phyloP scores from a whole-genome alignment of 2,113 vertebrate genomes.

The Silurus glanis region DNA sequence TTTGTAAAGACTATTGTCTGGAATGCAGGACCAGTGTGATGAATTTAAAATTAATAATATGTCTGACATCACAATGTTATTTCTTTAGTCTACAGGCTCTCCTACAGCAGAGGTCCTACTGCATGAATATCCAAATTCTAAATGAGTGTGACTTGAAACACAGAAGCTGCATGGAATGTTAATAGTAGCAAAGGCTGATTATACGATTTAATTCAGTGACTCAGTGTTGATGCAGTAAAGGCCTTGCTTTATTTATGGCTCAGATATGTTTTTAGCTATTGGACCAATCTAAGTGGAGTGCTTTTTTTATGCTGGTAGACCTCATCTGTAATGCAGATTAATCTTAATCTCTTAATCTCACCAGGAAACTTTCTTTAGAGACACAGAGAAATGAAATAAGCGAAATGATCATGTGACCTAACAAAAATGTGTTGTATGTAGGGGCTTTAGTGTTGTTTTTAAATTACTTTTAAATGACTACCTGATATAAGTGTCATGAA shows the following conservation, averaged over 20 bases:
- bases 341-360: background rate
- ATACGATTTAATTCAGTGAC: background rate
- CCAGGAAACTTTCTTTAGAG: background rate
- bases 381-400: background rate
- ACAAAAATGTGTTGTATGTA: background rate
- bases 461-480: background rate
- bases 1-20: background rate
- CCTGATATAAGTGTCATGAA: background rate
- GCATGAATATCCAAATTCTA: background rate
- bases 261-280: background rate
- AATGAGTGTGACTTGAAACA: background rate
- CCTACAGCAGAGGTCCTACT: background rate
- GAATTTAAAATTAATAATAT: background rate
- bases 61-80: background rate
- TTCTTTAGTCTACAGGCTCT: background rate
- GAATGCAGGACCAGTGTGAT: background rate
- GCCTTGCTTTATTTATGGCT: background rate
- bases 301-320: conserved; percentile 1
- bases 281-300: background rate
- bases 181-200: background rate
- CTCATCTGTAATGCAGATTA: conserved; percentile 20
- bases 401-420: background rate
- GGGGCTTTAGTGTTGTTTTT: too few relatives aligned
- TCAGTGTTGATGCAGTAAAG: background rate
- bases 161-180: background rate